Evolutionary conservation across 1,140 invertebrate genomes (phyloP), one percentile per base, ranked within the genome.

Genomic region (Eueides isabella): DNA sequence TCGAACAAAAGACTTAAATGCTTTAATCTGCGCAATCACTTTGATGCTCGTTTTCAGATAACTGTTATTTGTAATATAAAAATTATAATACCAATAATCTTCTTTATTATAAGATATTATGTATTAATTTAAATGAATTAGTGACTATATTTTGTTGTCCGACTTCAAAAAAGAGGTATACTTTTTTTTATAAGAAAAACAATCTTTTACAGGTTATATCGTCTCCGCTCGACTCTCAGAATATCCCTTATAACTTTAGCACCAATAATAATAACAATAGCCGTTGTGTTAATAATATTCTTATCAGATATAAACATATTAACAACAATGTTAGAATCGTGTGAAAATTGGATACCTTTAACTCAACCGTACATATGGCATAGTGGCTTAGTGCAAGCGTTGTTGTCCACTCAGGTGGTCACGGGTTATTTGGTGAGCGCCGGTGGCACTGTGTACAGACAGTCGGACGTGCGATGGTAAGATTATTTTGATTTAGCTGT

Each of bases 381-480:
- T 61, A 91, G 90, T 61, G 80, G 84, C 6, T 75, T 92, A 71
- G 85, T 93, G 16, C 91, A 93, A 65, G 86, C 90, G 11, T 61
- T 92, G 35, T 63, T 93, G 69, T 92, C 91, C 0, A 85, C 90
- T 14, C 85, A 90, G 35, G 80, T 90, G 11, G 81, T 85, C 67
- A 85, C 87, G 26, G 91, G 91, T 19, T 91, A 89, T 71, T 72
- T 92, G 11, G 83, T 87, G 16, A 91, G 88, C 67, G 83, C 88
- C 28, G 91, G 91, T 29, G 89, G 87, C 16, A 85, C 85, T n/a
- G 74, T 92, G 5, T 91, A 92, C 67, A 85, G 80, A 74, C 76
- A 91, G 71, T 87, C 86, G 9, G 90, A 92, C 74, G 91, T 92
- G 23, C 80, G 91, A 82, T 92, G 90, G 91, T 91, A 79, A 85